A percentile compares a stretch with the other conserved stretches of the same genome.
Conservation (phyloP, 2,113 vertebrate genomes). For the Charadrius vociferus region DNA sequence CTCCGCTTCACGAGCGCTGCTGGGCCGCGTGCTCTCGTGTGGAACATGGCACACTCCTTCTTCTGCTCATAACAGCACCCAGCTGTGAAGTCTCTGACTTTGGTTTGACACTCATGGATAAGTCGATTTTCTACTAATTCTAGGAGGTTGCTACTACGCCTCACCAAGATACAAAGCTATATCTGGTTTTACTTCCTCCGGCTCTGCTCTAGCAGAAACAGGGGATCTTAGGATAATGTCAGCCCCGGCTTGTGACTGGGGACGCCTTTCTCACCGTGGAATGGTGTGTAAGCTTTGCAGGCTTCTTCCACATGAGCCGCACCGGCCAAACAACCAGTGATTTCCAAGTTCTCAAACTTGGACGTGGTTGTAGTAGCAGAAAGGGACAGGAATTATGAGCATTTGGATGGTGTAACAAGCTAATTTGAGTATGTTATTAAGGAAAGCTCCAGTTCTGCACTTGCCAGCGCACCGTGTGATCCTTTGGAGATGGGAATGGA, state of each 20-base stretch:
- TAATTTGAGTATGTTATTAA: accelerated
- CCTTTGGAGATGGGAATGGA: accelerated
- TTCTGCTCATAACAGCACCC: not conserved
- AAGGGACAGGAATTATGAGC: not conserved
- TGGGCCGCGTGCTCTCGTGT: accelerated
- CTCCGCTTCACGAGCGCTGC: accelerated
- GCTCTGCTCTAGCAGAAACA: not conserved
- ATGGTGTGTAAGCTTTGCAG: not conserved
- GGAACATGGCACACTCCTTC: not conserved
- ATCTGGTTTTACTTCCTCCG: not conserved
- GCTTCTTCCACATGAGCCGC: not conserved
- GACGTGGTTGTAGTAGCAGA: not conserved
- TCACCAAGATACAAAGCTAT: not conserved
- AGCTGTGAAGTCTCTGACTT: accelerated
- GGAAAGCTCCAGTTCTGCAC: not conserved
- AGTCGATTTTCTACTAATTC: not conserved
- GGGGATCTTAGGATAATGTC: too few species aligned
- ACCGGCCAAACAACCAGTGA: not conserved
- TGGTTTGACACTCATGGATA: not conserved
- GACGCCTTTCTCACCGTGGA: not conserved
- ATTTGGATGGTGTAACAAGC: not conserved
- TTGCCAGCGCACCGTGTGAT: accelerated
- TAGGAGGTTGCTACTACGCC: not conserved
- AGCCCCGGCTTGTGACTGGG: not conserved
- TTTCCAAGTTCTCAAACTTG: not conserved